A percentile compares a stretch with the other conserved stretches of the same genome.
phyloP scores from a whole-genome alignment of 2,888 invertebrate genomes.

The Lordiphosa fenestrarum region DNA sequence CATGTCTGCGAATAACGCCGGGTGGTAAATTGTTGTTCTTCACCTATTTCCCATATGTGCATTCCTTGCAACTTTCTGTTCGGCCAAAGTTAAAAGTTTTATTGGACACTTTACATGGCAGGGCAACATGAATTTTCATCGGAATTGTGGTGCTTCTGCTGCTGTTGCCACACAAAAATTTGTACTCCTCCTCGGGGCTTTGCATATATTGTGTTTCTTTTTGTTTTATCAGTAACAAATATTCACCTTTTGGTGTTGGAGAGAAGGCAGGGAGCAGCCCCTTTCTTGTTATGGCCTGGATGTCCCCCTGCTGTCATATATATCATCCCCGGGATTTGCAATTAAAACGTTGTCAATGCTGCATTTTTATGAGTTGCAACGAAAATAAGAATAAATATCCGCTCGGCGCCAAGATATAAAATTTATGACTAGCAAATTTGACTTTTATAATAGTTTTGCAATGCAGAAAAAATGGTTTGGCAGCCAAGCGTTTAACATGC shows the following conservation, averaged over 20 bases:
- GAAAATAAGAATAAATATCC: constrained; percentile 14
- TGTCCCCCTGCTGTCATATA: constrained; percentile 32
- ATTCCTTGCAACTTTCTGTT: constrained; percentile 10
- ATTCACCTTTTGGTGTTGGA: constrained; percentile 20
- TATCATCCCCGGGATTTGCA: constrained; percentile 50
- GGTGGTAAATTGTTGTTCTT: constrained; percentile 16
- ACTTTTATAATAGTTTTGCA: constrained; percentile 40
- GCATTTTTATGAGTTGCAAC: constrained; percentile 21
- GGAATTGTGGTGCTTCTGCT: constrained; percentile 7
- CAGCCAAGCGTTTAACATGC: constrained; percentile 8
- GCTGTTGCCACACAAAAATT: constrained; percentile 4
- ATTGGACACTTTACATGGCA: constrained; percentile 60
- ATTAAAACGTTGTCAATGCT: constrained; percentile 67
- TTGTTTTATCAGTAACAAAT: constrained; percentile 4
- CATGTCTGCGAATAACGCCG: too few species aligned
- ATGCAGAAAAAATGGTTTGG: neutral
- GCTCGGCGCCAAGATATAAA: constrained; percentile 20
- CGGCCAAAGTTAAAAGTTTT: constrained; percentile 30
- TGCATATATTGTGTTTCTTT: constrained; percentile 8
- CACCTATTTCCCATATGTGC: constrained; percentile 3
- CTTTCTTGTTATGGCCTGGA: constrained; percentile 1
- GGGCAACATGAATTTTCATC: constrained; percentile 33
- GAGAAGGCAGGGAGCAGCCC: neutral
- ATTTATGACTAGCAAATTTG: constrained; percentile 23
- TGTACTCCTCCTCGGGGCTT: constrained; percentile 10